Evolutionary conservation across 2,888 invertebrate species (phyloP).

Genomic region (Vannuccia rotundouncinata): DNA sequence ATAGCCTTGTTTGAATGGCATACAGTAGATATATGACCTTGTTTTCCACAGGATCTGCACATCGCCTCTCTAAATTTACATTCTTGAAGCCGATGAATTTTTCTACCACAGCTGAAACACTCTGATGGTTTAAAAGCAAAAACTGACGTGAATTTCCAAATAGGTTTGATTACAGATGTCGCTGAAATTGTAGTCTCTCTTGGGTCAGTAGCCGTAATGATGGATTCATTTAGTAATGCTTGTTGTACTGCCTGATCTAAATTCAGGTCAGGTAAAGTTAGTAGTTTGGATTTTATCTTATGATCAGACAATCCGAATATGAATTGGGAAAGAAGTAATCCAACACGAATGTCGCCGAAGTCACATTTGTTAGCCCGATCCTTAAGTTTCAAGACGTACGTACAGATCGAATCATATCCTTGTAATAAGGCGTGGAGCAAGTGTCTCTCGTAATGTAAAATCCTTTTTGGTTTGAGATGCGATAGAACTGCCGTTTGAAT

Average conservation of each 20-base stretch:
- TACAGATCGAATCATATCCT: background rate
- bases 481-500: conserved; percentile 15
- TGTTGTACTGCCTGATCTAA: background rate
- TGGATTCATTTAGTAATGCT: too few relatives aligned
- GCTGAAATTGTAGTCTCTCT: too few relatives aligned
- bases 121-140: too few relatives aligned
- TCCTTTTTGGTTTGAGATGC: conserved; percentile 3
- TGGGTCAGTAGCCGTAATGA: too few relatives aligned
- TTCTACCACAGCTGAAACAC: too few relatives aligned
- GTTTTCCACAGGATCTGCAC: too few relatives aligned
- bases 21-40: too few relatives aligned
- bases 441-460: background rate
- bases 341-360: background rate
- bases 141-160: too few relatives aligned
- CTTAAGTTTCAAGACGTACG: background rate
- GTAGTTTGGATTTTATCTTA: background rate
- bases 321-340: background rate
- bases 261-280: background rate
- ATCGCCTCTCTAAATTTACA: too few relatives aligned
- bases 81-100: too few relatives aligned
- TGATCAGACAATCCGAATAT: background rate
- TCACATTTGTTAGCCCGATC: background rate
- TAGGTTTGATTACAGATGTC: too few relatives aligned
- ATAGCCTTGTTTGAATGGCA: too few relatives aligned
- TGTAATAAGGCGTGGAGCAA: conserved; percentile 8